Evolutionary conservation across 2,888 invertebrate genomes (phyloP), one percentile per base, ranked within the genome.

Genomic region (Plutella xylostella): DNA sequence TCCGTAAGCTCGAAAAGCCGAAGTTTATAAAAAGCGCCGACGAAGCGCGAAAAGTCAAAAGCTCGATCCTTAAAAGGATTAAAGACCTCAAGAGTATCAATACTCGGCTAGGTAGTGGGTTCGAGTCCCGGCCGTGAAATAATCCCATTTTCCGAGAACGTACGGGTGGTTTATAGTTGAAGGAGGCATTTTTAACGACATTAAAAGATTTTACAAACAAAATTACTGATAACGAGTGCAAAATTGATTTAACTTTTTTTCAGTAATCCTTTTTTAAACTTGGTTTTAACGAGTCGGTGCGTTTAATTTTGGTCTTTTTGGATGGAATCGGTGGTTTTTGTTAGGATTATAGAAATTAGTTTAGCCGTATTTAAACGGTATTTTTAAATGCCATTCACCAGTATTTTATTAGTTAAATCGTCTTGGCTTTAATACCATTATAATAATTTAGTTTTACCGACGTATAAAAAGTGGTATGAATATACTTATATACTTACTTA

Each of bases 151-250:
- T 20, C 42, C 19, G 12, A 14, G 44, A 44, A 39, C 14, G 35
- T 14, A 39, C 31, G 44, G 39, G 44, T 44, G 44, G 44, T 39
- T 19, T 18, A 40, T 6, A 20, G 20, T 20, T 35, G n/a, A 28
- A 34, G 14, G 11, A 17, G 40, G 42, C 58, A 15, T n/a, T n/a
- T n/a, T 14, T 43, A 43, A 33, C 33, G 34, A 30, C 34, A 34
- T 33, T 43, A 43, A n/a, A 21, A 43, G 20, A 43, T 21, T 44
- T 37, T n/a, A 25, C 43, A 44, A 44, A 44, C 39, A 38, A 44
- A 38, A 17, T 18, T 14, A 30, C 3, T 18, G 31, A 30, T 42
- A n/a, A 12, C 22, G 11, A 14, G 18, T 37, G 12, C 6, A 7
- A 37, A 37, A 37, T 37, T 20, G 37, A 19, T 19, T 37, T 19